Base-by-base conservation (phyloP, 2,888 invertebrate species). In the Lasioglossum lativentre region DNA sequence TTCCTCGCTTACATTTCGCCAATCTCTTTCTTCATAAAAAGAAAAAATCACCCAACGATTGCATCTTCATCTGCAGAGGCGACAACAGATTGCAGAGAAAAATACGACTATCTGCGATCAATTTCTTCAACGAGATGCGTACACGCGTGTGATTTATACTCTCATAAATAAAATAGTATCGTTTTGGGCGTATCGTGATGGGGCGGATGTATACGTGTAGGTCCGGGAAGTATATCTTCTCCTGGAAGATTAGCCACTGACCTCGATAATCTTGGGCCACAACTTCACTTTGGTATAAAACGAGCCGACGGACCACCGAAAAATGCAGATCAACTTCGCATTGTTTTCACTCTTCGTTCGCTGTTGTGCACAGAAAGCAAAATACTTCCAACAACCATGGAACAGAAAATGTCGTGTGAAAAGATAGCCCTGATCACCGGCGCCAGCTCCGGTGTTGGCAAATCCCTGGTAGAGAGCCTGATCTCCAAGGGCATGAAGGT, bases 391-490 rank as follows among this genome's bases (percentile, higher is more conserved):
- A 30, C 14, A 59, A 76, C 10, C 47, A 95, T 95, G 96, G 94
- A 95, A n/a, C 40, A 38, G 19, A 70, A 77, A 66, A 94, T 94
- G 81, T 95, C 95, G 95, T 75, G 88, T 2, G 95, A 95, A n/a
- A 95, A 95, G 89, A 93, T 95, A n/a, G 95, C 95, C 0, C 95
- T 96, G 72, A 95, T 96, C 89, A 96, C 96, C 0, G 95, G 95
- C 14, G 96, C 95, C 4, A 95, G 95, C 84, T 93, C 94, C 0
- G 96, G 96, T 27, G 95, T 96, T 68, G 96, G 96, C 2, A 95
- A 95, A 2, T 94, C 95, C 4, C 90, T 95, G 38, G 92, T 94
- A 38, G 89, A 95, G 63, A 90, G 92, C 34, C 92, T 96, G 5
- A 95, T 95, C 12, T 84, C 92, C 84, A 94, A 94, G 23, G 96